These are phyloP conservation scores for Leptothorax acervorum DNA, from an alignment of 2,888 invertebrate genomes.

Conservation along the genomic window DNA sequence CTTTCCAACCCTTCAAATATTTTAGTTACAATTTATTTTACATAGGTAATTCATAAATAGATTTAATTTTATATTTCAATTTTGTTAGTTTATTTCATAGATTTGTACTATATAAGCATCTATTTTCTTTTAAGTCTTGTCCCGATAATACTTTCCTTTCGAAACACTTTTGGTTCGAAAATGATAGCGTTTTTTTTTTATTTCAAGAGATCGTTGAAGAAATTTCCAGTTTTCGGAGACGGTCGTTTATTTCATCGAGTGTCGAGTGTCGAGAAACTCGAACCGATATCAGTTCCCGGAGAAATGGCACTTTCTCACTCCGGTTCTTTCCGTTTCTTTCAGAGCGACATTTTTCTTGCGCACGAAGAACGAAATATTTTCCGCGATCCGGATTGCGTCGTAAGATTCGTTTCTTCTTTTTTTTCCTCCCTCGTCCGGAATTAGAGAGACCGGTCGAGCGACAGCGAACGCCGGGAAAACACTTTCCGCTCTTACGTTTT, in stretches of 20 bases:
- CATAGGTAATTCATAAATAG: neutral
- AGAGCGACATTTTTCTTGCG: constrained; percentile 51
- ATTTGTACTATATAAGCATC: neutral
- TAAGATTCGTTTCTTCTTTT: constrained; percentile 54
- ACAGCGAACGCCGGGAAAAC: constrained; percentile 59
- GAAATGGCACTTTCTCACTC: constrained; percentile 66
- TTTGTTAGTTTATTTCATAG: neutral
- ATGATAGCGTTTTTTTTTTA: neutral
- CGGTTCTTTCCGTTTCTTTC: constrained; percentile 34
- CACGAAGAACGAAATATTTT: constrained; percentile 59
- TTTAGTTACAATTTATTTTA: neutral
- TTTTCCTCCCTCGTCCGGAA: constrained; percentile 58
- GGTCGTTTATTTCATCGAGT: constrained; percentile 45
- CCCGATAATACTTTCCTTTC: constrained; percentile 6
- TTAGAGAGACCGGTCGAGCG: constrained; percentile 73
- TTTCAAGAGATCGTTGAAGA: neutral
- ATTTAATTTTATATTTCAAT: neutral
- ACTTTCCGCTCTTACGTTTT: constrained; percentile 61
- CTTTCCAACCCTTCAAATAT: neutral
- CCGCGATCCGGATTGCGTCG: constrained; percentile 39
- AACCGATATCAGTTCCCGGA: constrained; percentile 61
- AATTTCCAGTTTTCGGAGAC: constrained; percentile 34
- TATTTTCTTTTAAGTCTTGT: neutral
- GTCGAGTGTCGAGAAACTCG: constrained; percentile 58
- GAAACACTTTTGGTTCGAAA: neutral